Conservation (phyloP, 2,888 invertebrate genomes). For the Drosophila histrio region DNA sequence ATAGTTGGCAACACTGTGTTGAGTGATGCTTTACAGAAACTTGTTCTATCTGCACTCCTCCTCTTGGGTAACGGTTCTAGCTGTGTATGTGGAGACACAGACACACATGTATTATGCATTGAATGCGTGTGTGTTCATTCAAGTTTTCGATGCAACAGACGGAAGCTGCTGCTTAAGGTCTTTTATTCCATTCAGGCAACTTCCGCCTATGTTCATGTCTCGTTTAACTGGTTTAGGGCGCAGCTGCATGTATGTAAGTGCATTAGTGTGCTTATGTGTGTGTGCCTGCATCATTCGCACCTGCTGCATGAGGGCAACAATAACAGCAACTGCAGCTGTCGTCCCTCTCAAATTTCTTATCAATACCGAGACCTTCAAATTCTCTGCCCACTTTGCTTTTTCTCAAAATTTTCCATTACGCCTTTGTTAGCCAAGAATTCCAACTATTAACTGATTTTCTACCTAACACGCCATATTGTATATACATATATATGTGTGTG, state of each 20-base stretch:
- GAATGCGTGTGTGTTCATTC: conserved; percentile 43
- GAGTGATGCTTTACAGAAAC: conserved; percentile 20
- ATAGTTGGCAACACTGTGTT: too few relatives aligned
- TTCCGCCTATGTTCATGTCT: conserved; percentile 53
- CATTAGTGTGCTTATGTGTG: conserved; percentile 1
- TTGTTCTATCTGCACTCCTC: conserved; percentile 26
- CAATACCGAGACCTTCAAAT: conserved; percentile 45
- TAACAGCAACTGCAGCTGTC: conserved; percentile 58
- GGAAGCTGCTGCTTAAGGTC: conserved; percentile 57
- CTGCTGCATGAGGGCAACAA: conserved; percentile 58
- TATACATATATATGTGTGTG: background rate
- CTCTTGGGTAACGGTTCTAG: conserved; percentile 44
- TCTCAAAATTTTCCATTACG: background rate
- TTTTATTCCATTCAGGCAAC: conserved; percentile 51
- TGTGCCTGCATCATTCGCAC: conserved; percentile 49
- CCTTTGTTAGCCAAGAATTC: conserved; percentile 25
- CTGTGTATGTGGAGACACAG: conserved; percentile 2
- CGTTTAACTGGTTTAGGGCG: conserved; percentile 71
- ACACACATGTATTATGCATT: background rate
- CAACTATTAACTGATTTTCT: conserved; percentile 14
- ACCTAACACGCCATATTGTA: conserved; percentile 7
- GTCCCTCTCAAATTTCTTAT: conserved; percentile 68
- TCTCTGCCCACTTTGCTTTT: conserved; percentile 23
- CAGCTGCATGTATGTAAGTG: conserved; percentile 28
- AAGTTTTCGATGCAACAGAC: conserved; percentile 49